phyloP scores from a whole-genome alignment of 1,140 invertebrate species.

The Ooceraea biroi region DNA sequence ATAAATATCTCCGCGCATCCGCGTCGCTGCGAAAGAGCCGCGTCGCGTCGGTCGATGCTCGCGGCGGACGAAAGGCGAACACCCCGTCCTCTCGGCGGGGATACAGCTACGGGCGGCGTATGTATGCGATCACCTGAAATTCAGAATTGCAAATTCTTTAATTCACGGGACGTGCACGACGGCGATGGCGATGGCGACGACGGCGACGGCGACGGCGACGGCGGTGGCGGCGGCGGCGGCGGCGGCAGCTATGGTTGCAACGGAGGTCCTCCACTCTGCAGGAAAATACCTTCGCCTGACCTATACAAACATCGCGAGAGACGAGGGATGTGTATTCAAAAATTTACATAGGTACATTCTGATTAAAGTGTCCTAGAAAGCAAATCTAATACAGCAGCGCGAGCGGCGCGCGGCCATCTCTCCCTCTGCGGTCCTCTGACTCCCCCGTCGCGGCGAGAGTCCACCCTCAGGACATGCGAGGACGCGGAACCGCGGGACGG shows the following conservation, averaged over 20 bases:
- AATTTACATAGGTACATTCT: constrained; percentile 87
- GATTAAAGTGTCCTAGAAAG: constrained; percentile 86
- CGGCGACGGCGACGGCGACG: constrained; percentile 29
- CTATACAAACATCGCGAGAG: constrained; percentile 85
- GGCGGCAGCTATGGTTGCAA: constrained; percentile 40
- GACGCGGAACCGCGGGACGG: constrained; percentile 47
- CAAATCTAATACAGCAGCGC: constrained; percentile 85
- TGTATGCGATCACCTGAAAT: constrained; percentile 81
- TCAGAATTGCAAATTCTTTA: constrained; percentile 87
- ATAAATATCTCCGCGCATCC: constrained; percentile 19
- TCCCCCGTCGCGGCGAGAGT: too few relatives aligned
- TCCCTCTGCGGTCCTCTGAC: background rate
- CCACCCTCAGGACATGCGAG: too few relatives aligned
- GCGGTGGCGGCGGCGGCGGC: constrained; percentile 7
- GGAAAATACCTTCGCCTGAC: constrained; percentile 86
- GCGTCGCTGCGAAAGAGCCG: constrained; percentile 27
- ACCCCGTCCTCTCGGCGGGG: constrained; percentile 45
- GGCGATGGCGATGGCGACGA: constrained; percentile 66
- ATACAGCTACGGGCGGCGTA: constrained; percentile 70
- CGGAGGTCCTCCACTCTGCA: constrained; percentile 67
- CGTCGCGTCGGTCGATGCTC: constrained; percentile 66
- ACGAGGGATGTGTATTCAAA: constrained; percentile 86
- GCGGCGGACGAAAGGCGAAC: constrained; percentile 59
- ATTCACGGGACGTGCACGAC: constrained; percentile 78
- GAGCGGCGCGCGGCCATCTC: constrained; percentile 36